Conservation (phyloP, 2,797 vertebrate genomes). For the Hoplostethus mediterraneus region DNA sequence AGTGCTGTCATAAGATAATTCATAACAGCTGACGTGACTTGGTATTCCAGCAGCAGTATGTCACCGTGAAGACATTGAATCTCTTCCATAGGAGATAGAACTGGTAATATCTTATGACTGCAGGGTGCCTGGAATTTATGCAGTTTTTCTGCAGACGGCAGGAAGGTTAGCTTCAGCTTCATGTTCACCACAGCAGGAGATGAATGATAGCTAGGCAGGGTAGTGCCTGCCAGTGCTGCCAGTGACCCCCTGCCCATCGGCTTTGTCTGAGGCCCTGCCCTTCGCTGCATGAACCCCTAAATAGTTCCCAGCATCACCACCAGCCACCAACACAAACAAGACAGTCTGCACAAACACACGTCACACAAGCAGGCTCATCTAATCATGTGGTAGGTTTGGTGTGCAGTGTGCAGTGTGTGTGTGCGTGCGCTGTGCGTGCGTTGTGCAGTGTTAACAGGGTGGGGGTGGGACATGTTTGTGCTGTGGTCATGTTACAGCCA, state of each 20-base stretch:
- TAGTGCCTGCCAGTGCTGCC: neutral
- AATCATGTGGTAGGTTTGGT: conserved; percentile 77
- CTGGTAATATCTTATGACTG: neutral
- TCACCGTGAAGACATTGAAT: conserved; percentile 41
- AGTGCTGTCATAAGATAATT: conserved; percentile 67
- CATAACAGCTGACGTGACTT: conserved; percentile 65
- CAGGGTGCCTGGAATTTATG: conserved; percentile 2
- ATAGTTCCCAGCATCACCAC: conserved; percentile 84
- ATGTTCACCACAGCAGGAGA: conserved; percentile 3
- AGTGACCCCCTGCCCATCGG: neutral
- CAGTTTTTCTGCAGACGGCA: conserved; percentile 6
- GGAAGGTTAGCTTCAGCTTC: neutral
- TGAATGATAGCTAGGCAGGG: neutral
- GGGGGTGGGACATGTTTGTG: conserved; percentile 1
- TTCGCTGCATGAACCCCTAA: conserved; percentile 82
- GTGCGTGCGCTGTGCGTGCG: conserved; percentile 38
- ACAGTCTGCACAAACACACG: conserved; percentile 73
- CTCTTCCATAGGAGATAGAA: neutral
- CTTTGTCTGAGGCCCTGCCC: conserved; percentile 33
- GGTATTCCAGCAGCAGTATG: conserved; percentile 49
- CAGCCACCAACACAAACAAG: conserved; percentile 58
- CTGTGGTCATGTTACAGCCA: conserved; percentile 74
- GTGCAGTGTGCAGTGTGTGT: conserved; percentile 29
- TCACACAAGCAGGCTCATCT: conserved; percentile 82
- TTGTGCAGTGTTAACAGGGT: conserved; percentile 21